A percentile compares a stretch with the other conserved stretches of the same genome.
Conservation (phyloP, 2,797 vertebrate genomes). For the Ctenochaetus hawaiiensis region DNA sequence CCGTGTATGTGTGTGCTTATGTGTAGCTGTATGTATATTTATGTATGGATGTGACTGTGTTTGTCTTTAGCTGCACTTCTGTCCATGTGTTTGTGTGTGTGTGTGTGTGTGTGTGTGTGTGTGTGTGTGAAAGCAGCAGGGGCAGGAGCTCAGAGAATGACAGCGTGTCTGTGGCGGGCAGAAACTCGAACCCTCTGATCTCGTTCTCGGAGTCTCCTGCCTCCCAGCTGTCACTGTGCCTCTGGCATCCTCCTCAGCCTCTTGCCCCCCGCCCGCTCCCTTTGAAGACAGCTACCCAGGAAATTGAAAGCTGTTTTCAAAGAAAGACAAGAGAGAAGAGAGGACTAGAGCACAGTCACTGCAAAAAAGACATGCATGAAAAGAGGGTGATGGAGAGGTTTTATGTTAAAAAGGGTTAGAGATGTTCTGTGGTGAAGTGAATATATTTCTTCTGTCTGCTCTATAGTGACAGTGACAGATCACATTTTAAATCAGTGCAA, state of each 20-base stretch:
- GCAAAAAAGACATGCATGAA: constrained; percentile 39
- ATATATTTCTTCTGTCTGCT: not conserved
- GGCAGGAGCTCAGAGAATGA: constrained; percentile 73
- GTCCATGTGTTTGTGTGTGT: constrained; percentile 9
- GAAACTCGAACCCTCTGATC: constrained; percentile 84
- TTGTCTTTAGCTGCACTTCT: constrained; percentile 9
- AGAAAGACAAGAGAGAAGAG: constrained; percentile 76
- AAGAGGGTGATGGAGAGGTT: constrained; percentile 52
- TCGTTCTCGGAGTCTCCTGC: constrained; percentile 79
- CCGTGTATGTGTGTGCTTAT: constrained; percentile 5
- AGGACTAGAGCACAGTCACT: constrained; percentile 53
- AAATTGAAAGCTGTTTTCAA: constrained; percentile 86
- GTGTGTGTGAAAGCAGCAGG: constrained; percentile 64
- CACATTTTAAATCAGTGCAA: constrained; percentile 3
- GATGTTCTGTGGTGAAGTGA: constrained; percentile 17
- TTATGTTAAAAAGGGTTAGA: constrained; percentile 28
- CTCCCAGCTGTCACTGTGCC: constrained; percentile 86
- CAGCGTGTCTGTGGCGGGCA: constrained; percentile 73
- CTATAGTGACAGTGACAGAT: constrained; percentile 1
- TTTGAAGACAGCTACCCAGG: constrained; percentile 84
- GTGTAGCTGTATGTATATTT: constrained; percentile 2
- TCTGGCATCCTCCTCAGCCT: constrained; percentile 75
- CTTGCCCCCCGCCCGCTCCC: constrained; percentile 60
- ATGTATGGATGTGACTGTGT: not conserved
- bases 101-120: constrained; percentile 28